phyloP scores from a whole-genome alignment of 2,888 invertebrate species.

The Amphiduros pacificus region DNA sequence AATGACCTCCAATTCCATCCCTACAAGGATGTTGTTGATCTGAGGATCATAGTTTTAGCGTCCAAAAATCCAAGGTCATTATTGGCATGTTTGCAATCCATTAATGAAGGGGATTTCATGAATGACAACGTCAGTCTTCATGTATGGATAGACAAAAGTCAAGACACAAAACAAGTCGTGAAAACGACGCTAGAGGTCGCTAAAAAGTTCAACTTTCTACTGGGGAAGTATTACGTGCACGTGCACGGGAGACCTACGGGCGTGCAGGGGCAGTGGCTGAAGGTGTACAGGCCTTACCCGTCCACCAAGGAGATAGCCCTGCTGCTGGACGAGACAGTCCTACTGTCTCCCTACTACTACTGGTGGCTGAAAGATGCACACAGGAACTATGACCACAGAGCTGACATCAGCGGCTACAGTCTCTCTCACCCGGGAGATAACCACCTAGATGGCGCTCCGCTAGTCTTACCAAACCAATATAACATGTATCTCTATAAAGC shows the following conservation, averaged over 20 bases:
- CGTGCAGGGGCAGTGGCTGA: constrained; percentile 31
- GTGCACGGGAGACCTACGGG: constrained; percentile 28
- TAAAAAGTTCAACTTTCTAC: constrained; percentile 24
- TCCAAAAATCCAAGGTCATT: constrained; percentile 28
- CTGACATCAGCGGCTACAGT: constrained; percentile 37
- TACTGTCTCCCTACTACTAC: constrained; percentile 39
- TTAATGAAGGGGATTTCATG: constrained; percentile 27
- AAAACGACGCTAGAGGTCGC: constrained; percentile 20
- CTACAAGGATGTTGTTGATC: constrained; percentile 19
- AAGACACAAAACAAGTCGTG: constrained; percentile 16
- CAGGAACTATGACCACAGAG: constrained; percentile 32
- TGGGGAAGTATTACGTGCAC: constrained; percentile 25
- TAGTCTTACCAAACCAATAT: constrained; percentile 29
- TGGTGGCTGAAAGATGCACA: constrained; percentile 40
- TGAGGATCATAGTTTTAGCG: constrained; percentile 33
- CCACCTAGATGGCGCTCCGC: constrained; percentile 1
- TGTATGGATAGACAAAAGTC: constrained; percentile 30
- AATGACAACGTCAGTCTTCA: constrained; percentile 23
- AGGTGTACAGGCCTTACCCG: constrained; percentile 35
- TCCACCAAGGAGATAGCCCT: constrained; percentile 41
- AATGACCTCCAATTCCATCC: neutral
- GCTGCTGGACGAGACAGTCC: constrained; percentile 43
- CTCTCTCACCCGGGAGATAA: constrained; percentile 22
- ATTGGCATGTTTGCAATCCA: constrained; percentile 24
- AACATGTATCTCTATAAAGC: constrained; percentile 23